These are phyloP conservation scores for Chrysaora quinquecirrha DNA, from an alignment of 30 jellyfish, hydroid and myxozoan species.

Conservation along the genomic window DNA sequence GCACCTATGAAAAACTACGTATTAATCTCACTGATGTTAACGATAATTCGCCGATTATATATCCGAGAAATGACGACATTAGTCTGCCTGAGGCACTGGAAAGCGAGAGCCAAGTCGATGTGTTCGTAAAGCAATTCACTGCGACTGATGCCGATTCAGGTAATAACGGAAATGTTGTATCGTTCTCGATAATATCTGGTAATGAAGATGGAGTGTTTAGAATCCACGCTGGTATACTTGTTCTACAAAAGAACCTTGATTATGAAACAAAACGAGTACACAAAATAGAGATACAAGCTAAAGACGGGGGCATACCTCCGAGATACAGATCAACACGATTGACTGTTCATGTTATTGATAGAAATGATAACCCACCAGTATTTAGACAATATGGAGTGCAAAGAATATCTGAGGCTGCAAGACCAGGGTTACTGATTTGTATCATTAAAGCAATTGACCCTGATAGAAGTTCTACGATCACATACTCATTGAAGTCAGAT, in stretches of 20 bases:
- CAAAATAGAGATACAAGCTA: slow-evolving; percentile 74
- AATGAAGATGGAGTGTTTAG: slow-evolving; percentile 85
- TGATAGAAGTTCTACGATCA: slow-evolving; percentile 65
- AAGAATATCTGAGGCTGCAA: slow-evolving; percentile 76
- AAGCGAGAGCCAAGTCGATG: slow-evolving; percentile 23
- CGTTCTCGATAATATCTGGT: slow-evolving; percentile 79
- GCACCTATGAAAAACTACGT: slow-evolving; percentile 67
- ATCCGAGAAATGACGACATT: slow-evolving; percentile 61
- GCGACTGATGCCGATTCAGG: slow-evolving; percentile 91
- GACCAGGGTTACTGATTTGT: slow-evolving; percentile 71
- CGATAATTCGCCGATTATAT: slow-evolving; percentile 89
- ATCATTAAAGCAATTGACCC: slow-evolving; percentile 85
- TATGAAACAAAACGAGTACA: slow-evolving; percentile 73
- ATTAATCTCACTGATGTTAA: slow-evolving; percentile 85
- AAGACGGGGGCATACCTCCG: slow-evolving; percentile 83
- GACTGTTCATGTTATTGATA: slow-evolving; percentile 76
- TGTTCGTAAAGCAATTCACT: slow-evolving; percentile 55
- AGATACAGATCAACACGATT: slow-evolving; percentile 64
- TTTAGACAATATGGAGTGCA: slow-evolving; percentile 58
- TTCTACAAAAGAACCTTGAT: slow-evolving; percentile 71
- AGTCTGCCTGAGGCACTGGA: slow-evolving; percentile 78
- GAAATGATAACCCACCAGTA: slow-evolving; percentile 92
- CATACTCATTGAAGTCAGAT: slow-evolving; percentile 52
- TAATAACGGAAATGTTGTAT: slow-evolving; percentile 37
- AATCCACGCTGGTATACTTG: slow-evolving; percentile 58